Base-by-base conservation (phyloP, 2,888 invertebrate genomes). In the Acrobasis consociella region DNA sequence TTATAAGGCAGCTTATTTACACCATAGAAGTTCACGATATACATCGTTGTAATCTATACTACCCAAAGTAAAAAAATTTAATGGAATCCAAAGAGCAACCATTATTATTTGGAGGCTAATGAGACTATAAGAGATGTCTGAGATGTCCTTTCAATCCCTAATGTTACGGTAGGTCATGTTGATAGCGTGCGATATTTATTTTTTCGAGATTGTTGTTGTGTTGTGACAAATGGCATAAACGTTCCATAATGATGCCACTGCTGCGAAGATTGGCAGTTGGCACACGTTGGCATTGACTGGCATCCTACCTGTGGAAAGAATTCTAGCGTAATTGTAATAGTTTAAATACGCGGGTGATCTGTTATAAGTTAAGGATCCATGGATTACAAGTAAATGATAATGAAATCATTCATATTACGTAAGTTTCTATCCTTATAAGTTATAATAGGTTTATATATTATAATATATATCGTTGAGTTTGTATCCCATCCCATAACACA, bases 131-230 rank as follows among this genome's bases (percentile, higher is more conserved):
- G 46, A 46, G n/a, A 46, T 46, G 46, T 2, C 13, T 46, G 46
- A 46, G 46, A 46, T 46, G 46, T 46, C 46, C 46, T 46, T 46
- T 31, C 3, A n/a, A 46, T 3, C 46, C 46, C 46, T 46, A 46
- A 46, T 46, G 46, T 46, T 46, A n/a, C n/a, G 46, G 46, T 46
- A 46, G 46, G 46, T 46, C 46, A n/a, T 13, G 46, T 46, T 46
- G 11, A 13, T 46, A 7, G 31, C 31, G 46, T 46, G 46, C 46
- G n/a, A 11, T 46, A 46, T 46, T 46, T 46, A 46, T 46, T 46
- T 46, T n/a, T n/a, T 46, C 46, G 46, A n/a, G n/a, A 46, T 46
- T 46, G 46, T 46, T 46, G n/a, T 13, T 11, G n/a, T 46, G 46
- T 46, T 46, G 46, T 13, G 46, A 46, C 46, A 46, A 46, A 46